Percentiles rank a stretch among this genome's conserved stretches.
Conservation (phyloP, 2,113 vertebrate species). For the Coturnix japonica region DNA sequence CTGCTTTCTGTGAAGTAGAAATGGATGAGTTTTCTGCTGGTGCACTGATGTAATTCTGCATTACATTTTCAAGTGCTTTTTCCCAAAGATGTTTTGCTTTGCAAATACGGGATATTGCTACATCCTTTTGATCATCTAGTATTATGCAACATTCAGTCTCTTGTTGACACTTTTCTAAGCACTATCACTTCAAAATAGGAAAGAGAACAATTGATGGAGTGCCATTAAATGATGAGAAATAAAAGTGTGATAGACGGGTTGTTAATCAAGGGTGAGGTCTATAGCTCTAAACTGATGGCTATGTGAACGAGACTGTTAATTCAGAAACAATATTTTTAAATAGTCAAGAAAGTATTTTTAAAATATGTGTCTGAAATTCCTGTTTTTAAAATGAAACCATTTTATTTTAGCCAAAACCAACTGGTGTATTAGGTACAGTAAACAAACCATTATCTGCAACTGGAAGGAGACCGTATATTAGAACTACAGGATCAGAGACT, state of each 20-base stretch:
- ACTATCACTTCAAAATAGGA: not conserved
- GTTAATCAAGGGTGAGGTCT: not conserved
- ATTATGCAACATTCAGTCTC: not conserved
- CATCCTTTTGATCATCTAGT: not conserved
- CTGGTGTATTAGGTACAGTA: conserved; percentile 90
- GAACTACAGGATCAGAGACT: conserved; percentile 84
- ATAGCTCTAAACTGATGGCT: not conserved
- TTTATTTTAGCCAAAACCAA: conserved; percentile 87
- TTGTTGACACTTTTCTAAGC: not conserved
- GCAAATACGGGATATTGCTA: not conserved
- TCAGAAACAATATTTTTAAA: not conserved
- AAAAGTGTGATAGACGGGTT: not conserved
- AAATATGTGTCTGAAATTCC: not conserved
- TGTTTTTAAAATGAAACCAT: conserved; percentile 3
- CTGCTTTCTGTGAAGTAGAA: not conserved
- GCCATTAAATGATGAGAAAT: not conserved
- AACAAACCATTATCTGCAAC: conserved; percentile 95
- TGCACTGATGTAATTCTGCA: not conserved
- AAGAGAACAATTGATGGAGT: not conserved
- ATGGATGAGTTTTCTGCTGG: not conserved
- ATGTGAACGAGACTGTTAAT: not conserved
- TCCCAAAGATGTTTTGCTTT: not conserved
- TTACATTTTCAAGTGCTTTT: not conserved
- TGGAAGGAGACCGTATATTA: conserved; percentile 89
- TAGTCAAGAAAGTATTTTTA: not conserved